Evolutionary conservation across 2,888 invertebrate species (phyloP), one percentile per base, ranked within the genome.

Genomic region (Tanypteryx hageni): DNA sequence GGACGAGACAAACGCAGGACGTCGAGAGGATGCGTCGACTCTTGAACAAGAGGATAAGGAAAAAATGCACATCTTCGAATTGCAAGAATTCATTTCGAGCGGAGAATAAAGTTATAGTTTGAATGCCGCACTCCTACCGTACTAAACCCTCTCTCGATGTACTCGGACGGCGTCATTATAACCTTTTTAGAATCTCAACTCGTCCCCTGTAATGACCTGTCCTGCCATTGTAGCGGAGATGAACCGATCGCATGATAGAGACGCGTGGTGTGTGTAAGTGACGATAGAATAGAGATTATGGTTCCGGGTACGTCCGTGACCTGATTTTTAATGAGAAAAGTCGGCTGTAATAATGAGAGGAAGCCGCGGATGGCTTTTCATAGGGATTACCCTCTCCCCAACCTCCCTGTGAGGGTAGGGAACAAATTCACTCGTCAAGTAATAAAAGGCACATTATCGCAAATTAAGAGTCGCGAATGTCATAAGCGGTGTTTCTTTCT

Each of bases 221-320:
- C 59, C 86, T 16, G 59, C 22, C 85, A 58, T 85, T 59, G 85
- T 85, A 44, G 82, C 31, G 22, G 7, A 18, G 82, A 44, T 11
- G 58, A 7, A 4, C 22, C 85, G 56, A n/a, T 83, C 18, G 83
- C 22, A 18, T 8, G 44, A 44, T 18, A 18, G 56, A 13, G 83
- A 10, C 59, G 27, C 59, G 61, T 44, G 44, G 18, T 61, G 16
- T n/a, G 11, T 56, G n/a, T 64, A 64, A 89, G 89, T 64, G 56
- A 64, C 89, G 89, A 86, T 86, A 31, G 31, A 68, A 68, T 64
- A 68, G 64, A 89, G 64, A 89, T 89, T 64, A 89, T 68, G 27
- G 68, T n/a, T 11, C 44, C 44, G 18, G 64, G n/a, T 56, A 14
- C 22, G 61, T 22, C 89, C 31, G 44, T 18, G 68, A 44, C 89